Evolutionary conservation across 2,888 invertebrate species (phyloP).

Genomic region (Lycocerus yunnanus): DNA sequence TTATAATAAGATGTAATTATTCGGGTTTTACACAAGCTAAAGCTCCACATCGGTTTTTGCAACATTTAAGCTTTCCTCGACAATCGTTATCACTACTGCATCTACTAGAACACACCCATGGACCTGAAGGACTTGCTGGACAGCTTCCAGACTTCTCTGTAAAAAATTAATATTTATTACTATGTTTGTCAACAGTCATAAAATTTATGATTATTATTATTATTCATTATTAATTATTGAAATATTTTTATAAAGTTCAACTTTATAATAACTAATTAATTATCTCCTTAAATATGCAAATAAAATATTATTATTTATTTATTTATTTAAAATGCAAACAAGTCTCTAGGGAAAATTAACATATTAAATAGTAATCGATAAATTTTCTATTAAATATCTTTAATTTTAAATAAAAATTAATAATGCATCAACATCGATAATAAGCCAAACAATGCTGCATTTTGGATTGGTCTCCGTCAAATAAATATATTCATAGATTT

Average conservation of each 20-base stretch:
- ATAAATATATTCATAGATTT: too few relatives aligned
- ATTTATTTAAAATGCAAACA: too few relatives aligned
- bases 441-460: too few relatives aligned
- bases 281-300: neutral
- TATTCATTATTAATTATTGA: neutral
- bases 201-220: neutral
- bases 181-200: neutral
- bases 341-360: neutral
- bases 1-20: neutral
- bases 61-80: constrained; percentile 50
- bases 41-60: constrained; percentile 55
- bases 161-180: constrained; percentile 17
- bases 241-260: neutral
- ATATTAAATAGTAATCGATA: neutral
- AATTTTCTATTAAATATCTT: neutral
- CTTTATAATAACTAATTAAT: neutral
- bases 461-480: too few relatives aligned
- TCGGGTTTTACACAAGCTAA: constrained; percentile 51
- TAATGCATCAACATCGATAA: too few relatives aligned
- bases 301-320: too few relatives aligned
- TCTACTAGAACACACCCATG: constrained; percentile 55
- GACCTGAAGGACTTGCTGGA: constrained; percentile 49
- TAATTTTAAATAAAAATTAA: too few relatives aligned
- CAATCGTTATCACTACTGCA: constrained; percentile 53
- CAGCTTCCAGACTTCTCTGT: constrained; percentile 52